Conservation (phyloP, 2,797 vertebrate species). For the Dryobates pubescens region DNA sequence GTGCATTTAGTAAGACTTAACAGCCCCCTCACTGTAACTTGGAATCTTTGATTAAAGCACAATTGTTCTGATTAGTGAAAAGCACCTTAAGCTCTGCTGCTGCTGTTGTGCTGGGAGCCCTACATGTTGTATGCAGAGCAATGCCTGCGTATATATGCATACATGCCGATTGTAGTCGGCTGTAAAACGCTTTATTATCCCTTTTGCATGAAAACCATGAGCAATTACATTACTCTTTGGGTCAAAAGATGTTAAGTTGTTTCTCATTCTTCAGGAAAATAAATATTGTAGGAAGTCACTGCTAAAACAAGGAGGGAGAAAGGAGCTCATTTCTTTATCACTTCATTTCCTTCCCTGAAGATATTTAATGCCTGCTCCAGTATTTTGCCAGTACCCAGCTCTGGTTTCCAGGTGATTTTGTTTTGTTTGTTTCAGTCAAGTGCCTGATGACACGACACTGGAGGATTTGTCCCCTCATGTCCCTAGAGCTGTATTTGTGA, state of each 20-base stretch:
- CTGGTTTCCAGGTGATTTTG: conserved; percentile 17
- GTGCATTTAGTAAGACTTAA: not conserved
- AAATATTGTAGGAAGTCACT: not conserved
- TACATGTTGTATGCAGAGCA: not conserved
- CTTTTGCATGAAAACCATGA: not conserved
- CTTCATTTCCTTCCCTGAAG: not conserved
- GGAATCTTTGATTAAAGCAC: not conserved
- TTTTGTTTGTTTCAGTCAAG: conserved; percentile 82
- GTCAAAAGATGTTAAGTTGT: not conserved
- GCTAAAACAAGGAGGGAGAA: not conserved
- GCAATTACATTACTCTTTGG: not conserved
- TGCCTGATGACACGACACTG: conserved; percentile 78
- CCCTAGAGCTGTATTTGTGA: conserved; percentile 74
- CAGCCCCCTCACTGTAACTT: not conserved
- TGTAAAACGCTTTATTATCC: not conserved
- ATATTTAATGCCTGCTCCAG: not conserved
- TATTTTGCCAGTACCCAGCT: not conserved
- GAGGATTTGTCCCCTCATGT: conserved; percentile 77
- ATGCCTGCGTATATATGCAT: fast-evolving
- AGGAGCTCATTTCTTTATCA: not conserved
- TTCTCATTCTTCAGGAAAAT: not conserved
- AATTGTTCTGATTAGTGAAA: not conserved
- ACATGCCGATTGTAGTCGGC: not conserved
- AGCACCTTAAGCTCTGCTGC: not conserved
- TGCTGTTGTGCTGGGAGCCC: not conserved